phyloP scores from a whole-genome alignment of 2,888 invertebrate genomes.

The Chymomyza caudatula region DNA sequence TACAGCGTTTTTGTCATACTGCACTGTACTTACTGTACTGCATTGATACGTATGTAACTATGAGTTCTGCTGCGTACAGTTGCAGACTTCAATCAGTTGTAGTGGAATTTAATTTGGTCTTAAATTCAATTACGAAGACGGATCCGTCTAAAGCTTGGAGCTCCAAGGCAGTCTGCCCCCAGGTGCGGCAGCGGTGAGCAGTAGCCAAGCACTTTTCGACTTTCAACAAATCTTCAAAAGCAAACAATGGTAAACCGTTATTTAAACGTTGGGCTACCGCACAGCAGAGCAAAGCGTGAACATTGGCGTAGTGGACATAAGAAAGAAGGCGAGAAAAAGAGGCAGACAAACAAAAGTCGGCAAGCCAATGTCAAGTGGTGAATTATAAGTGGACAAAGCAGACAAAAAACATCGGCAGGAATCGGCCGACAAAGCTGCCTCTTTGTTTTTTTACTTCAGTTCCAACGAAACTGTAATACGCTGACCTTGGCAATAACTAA shows the following conservation, averaged over 20 bases:
- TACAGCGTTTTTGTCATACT: neutral
- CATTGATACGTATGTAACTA: neutral
- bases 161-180: neutral
- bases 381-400: neutral
- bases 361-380: constrained; percentile 6
- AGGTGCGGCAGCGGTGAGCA: constrained; percentile 11
- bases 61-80: too few species aligned
- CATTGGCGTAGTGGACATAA: neutral
- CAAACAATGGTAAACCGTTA: constrained; percentile 33
- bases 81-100: too few species aligned
- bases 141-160: neutral
- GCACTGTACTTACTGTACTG: neutral
- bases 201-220: constrained; percentile 10
- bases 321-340: neutral
- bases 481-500: too few species aligned
- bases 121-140: neutral
- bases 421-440: neutral
- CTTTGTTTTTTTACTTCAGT: neutral
- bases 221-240: constrained; percentile 11
- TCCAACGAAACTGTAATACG: too few species aligned
- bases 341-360: neutral
- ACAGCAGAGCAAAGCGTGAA: neutral
- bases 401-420: neutral
- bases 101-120: neutral
- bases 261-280: constrained; percentile 26